phyloP scores from a whole-genome alignment of 2,113 vertebrate genomes.

The Tretioscincus oriximinensis region DNA sequence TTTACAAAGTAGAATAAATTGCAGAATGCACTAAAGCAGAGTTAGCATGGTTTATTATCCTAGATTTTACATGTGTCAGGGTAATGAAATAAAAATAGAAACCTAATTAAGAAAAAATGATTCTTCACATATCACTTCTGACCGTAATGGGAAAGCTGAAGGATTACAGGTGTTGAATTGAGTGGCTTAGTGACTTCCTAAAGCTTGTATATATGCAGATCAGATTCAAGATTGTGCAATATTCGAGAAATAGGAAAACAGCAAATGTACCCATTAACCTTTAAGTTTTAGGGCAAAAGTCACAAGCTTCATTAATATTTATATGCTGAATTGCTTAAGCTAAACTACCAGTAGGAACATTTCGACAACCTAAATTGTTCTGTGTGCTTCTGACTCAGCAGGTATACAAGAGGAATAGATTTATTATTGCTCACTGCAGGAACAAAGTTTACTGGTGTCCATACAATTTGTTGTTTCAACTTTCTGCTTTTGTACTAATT shows the following conservation, averaged over 20 bases:
- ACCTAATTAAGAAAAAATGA: conserved; percentile 41
- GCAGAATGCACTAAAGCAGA: neutral
- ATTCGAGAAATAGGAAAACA: conserved; percentile 53
- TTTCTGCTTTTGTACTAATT: neutral
- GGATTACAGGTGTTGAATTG: conserved; percentile 45
- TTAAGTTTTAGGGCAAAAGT: conserved; percentile 66
- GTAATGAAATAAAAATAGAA: conserved; percentile 62
- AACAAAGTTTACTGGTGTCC: neutral
- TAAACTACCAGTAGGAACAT: conserved; percentile 32
- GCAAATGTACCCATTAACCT: conserved; percentile 71
- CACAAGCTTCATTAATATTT: conserved; percentile 71
- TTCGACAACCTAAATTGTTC: conserved; percentile 42
- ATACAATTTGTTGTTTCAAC: neutral
- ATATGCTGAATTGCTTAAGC: conserved; percentile 57
- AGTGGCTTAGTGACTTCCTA: conserved; percentile 44
- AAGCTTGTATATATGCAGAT: conserved; percentile 30
- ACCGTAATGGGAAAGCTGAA: conserved; percentile 51
- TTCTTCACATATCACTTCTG: conserved; percentile 50
- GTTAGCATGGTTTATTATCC: conserved; percentile 23
- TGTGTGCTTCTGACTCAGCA: conserved; percentile 24
- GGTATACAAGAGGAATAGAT: conserved; percentile 21
- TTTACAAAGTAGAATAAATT: neutral
- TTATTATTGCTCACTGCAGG: neutral
- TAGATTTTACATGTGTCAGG: conserved; percentile 41
- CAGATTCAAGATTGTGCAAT: conserved; percentile 52